Evolutionary conservation across 2,888 invertebrate species (phyloP).

Genomic region (Pheosia tremula): DNA sequence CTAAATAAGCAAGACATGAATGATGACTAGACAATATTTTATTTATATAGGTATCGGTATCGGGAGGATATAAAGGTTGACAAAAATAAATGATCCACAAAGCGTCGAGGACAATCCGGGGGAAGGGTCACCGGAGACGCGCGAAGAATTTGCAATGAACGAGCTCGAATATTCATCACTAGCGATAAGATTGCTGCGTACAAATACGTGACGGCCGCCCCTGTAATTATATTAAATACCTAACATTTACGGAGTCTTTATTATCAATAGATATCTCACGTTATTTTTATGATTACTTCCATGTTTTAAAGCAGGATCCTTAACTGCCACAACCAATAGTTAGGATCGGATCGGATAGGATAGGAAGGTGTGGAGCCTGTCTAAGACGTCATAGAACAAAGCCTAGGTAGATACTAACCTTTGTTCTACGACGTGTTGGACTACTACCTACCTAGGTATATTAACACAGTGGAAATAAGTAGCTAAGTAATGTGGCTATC

Average conservation of each 20-base stretch:
- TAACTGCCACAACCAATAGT: too few species aligned
- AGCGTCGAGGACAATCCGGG: constrained; percentile 59
- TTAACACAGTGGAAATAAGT: too few species aligned
- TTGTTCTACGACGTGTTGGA: too few species aligned
- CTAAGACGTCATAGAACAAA: neutral
- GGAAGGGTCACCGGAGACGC: constrained; percentile 61
- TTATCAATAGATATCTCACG: neutral
- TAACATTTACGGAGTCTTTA: neutral
- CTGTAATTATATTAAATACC: constrained; percentile 1
- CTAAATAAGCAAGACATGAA: constrained; percentile 14
- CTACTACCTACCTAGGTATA: too few species aligned
- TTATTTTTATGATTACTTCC: too few species aligned
- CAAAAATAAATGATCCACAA: constrained; percentile 59
- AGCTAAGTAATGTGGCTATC: too few species aligned
- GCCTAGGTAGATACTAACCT: too few species aligned
- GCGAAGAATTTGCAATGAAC: constrained; percentile 62
- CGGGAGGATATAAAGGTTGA: constrained; percentile 50
- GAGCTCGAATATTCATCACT: constrained; percentile 57
- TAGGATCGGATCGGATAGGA: too few species aligned
- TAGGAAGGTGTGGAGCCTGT: too few species aligned
- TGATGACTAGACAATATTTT: constrained; percentile 18
- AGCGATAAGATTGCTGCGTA: constrained; percentile 44
- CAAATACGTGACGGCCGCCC: constrained; percentile 40
- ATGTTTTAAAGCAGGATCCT: too few species aligned
- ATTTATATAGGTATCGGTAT: constrained; percentile 39